Evolutionary conservation across 2,113 vertebrate species (phyloP).

Genomic region (Cinclus cinclus): DNA sequence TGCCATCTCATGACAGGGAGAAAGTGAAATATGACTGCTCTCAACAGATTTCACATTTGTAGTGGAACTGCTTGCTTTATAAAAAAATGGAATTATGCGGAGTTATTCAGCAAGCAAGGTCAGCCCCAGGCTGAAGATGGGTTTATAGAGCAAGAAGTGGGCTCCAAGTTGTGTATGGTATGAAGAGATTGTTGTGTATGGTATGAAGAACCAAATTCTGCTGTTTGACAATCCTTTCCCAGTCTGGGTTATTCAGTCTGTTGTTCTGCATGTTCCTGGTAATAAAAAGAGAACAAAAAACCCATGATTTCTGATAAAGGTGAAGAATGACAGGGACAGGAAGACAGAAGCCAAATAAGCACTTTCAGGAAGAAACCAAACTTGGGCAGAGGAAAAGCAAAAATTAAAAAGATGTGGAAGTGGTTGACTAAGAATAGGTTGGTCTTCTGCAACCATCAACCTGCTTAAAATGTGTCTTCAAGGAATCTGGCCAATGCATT

Average conservation of each 20-base stretch:
- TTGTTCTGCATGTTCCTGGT: not conserved
- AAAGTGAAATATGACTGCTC: not conserved
- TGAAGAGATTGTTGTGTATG: not conserved
- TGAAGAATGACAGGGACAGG: not conserved
- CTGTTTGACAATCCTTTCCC: not conserved
- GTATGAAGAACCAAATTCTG: not conserved
- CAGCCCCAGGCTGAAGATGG: not conserved
- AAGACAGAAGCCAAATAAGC: not conserved
- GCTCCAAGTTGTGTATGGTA: not conserved
- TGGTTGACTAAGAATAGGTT: not conserved
- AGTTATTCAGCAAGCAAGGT: not conserved
- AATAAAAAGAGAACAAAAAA: not conserved
- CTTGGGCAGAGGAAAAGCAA: not conserved
- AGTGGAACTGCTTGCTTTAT: not conserved
- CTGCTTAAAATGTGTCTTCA: not conserved
- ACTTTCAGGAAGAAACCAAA: not conserved
- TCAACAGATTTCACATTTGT: not conserved
- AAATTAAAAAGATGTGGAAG: not conserved
- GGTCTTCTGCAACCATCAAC: not conserved
- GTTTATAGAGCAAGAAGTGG: not conserved
- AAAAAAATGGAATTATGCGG: not conserved
- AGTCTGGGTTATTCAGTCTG: not conserved
- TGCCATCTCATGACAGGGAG: not conserved
- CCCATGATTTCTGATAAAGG: not conserved
- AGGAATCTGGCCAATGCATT: not conserved